These are phyloP conservation scores for Naja naja DNA, from an alignment of 2,113 vertebrate genomes.

Conservation along the genomic window DNA sequence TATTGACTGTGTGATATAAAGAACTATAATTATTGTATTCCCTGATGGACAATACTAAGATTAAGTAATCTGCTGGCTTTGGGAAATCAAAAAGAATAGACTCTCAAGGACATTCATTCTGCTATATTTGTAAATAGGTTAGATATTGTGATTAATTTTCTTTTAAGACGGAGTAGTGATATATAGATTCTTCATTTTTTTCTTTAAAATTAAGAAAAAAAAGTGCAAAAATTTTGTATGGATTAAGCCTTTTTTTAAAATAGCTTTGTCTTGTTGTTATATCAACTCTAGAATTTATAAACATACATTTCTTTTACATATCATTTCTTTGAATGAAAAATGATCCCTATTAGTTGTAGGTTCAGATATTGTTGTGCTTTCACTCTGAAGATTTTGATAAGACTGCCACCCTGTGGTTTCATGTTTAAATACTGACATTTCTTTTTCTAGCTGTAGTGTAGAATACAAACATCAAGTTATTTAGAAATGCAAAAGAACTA, in stretches of 20 bases:
- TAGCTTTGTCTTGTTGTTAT: background rate
- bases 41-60: too few relatives aligned
- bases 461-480: too few relatives aligned
- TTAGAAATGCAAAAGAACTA: background rate
- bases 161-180: background rate
- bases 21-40: too few relatives aligned
- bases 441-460: background rate
- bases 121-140: background rate
- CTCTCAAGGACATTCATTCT: background rate
- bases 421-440: background rate
- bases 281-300: background rate
- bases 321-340: background rate
- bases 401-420: conserved; percentile 28
- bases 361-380: background rate
- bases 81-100: too few relatives aligned
- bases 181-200: background rate
- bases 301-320: background rate
- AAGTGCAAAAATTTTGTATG: background rate
- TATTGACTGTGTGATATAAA: too few relatives aligned
- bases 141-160: background rate
- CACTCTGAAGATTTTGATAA: background rate
- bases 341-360: background rate
- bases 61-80: too few relatives aligned
- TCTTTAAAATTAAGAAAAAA: background rate
- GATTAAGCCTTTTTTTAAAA: background rate